These are phyloP conservation scores for Aix galericulata DNA, from an alignment of 2,113 vertebrate genomes.

Conservation along the genomic window DNA sequence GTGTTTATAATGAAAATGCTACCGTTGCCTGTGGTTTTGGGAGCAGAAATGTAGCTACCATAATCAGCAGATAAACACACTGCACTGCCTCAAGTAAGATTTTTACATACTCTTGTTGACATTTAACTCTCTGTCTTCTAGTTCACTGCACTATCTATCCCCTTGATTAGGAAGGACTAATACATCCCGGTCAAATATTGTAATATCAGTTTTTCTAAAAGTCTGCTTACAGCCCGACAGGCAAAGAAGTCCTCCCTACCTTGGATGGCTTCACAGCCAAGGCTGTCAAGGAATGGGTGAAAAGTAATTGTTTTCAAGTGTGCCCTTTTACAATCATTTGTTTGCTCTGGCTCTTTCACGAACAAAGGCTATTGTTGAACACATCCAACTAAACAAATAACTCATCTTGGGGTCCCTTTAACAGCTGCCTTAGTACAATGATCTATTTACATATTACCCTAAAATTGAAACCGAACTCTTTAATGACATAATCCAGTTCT, in stretches of 20 bases:
- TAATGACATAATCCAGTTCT: constrained; percentile 82
- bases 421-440: constrained; percentile 86
- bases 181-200: constrained; percentile 16
- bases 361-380: constrained; percentile 87
- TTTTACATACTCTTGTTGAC: constrained; percentile 3
- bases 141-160: neutral
- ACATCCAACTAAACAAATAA: constrained; percentile 87
- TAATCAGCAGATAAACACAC: neutral
- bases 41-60: neutral
- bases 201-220: constrained; percentile 59
- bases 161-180: constrained; percentile 23
- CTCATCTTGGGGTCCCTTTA: constrained; percentile 84
- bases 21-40: neutral
- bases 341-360: constrained; percentile 87
- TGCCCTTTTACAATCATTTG: constrained; percentile 87
- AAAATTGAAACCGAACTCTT: constrained; percentile 86
- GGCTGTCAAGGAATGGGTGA: constrained; percentile 84
- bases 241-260: constrained; percentile 69
- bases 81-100: neutral
- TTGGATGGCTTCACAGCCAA: constrained; percentile 82
- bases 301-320: constrained; percentile 88
- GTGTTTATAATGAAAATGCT: constrained; percentile 10
- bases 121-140: constrained; percentile 35
- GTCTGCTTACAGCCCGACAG: constrained; percentile 52
- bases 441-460: constrained; percentile 86